Conservation (phyloP, 2,113 vertebrate genomes). For the Oriolus oriolus region DNA sequence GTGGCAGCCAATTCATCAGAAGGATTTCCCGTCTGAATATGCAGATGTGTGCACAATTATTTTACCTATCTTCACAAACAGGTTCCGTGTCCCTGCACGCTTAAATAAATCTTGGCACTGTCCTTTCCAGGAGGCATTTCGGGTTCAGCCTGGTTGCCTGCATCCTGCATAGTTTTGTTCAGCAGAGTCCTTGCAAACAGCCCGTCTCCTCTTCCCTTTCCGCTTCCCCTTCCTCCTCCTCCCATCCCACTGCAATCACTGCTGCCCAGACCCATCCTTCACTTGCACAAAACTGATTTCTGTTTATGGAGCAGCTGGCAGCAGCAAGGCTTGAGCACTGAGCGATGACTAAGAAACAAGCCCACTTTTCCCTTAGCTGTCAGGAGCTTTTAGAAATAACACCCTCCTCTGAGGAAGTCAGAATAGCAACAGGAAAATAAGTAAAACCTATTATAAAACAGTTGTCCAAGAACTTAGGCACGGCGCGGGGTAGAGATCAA, state of each 20-base stretch:
- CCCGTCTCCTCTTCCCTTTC: constrained; percentile 2
- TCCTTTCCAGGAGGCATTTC: background rate
- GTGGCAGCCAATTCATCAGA: background rate
- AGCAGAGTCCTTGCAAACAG: constrained; percentile 43
- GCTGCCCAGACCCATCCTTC: constrained; percentile 60
- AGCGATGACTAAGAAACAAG: constrained; percentile 64
- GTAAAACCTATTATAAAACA: constrained; percentile 85
- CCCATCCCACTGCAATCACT: constrained; percentile 45
- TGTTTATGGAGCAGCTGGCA: constrained; percentile 67
- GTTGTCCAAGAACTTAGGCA: constrained; percentile 80
- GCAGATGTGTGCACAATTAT: constrained; percentile 41
- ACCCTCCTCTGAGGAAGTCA: constrained; percentile 77
- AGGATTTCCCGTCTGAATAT: constrained; percentile 54
- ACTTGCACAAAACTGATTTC: constrained; percentile 60
- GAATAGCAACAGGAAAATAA: constrained; percentile 81
- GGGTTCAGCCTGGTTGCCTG: constrained; percentile 35
- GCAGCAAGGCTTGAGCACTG: constrained; percentile 49
- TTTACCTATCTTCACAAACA: background rate
- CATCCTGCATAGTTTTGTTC: constrained; percentile 50
- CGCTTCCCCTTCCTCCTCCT: constrained; percentile 39
- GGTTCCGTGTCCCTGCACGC: background rate
- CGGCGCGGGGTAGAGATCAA: constrained; percentile 71
- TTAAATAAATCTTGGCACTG: constrained; percentile 46
- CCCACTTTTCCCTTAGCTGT: constrained; percentile 69
- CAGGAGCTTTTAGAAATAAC: constrained; percentile 78